Conservation (phyloP, 2,888 invertebrate genomes). For the Lithophane socia region DNA sequence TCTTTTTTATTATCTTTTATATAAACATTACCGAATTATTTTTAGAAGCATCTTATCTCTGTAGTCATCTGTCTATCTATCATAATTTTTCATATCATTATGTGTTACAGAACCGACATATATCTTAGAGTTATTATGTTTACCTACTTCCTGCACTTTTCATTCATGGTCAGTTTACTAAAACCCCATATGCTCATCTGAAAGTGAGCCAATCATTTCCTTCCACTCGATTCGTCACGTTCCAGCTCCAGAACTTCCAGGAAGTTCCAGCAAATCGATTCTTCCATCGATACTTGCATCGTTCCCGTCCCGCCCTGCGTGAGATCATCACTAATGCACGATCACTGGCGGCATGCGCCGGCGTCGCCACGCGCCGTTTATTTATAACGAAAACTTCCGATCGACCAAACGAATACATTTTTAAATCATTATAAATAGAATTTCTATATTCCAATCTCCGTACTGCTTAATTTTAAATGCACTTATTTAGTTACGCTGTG, state of each 20-base stretch:
- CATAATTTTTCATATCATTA: conserved; percentile 1
- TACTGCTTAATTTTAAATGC: conserved; percentile 28
- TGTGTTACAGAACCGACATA: not conserved
- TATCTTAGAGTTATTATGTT: not conserved
- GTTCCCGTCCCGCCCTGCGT: conserved; percentile 3
- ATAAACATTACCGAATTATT: conserved; percentile 15
- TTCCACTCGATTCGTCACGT: conserved; percentile 16
- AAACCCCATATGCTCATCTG: not conserved
- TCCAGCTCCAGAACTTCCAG: conserved; percentile 24
- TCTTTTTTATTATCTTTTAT: conserved; percentile 23
- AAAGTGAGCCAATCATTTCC: conserved; percentile 1
- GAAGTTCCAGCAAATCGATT: conserved; percentile 47
- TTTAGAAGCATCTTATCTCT: conserved; percentile 24
- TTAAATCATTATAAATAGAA: conserved; percentile 71
- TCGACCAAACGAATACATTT: conserved; percentile 72
- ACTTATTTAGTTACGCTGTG: conserved; percentile 8
- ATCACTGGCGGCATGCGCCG: conserved; percentile 64
- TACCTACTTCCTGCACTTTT: not conserved
- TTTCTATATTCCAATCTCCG: conserved; percentile 50
- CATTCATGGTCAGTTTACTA: not conserved
- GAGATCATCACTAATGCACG: conserved; percentile 61
- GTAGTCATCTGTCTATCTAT: not conserved
- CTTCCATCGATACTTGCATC: conserved; percentile 50
- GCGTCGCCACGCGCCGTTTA: conserved; percentile 75
- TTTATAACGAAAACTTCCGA: conserved; percentile 77